phyloP scores from a whole-genome alignment of 1,140 invertebrate species.

The Scylla paramamosain region DNA sequence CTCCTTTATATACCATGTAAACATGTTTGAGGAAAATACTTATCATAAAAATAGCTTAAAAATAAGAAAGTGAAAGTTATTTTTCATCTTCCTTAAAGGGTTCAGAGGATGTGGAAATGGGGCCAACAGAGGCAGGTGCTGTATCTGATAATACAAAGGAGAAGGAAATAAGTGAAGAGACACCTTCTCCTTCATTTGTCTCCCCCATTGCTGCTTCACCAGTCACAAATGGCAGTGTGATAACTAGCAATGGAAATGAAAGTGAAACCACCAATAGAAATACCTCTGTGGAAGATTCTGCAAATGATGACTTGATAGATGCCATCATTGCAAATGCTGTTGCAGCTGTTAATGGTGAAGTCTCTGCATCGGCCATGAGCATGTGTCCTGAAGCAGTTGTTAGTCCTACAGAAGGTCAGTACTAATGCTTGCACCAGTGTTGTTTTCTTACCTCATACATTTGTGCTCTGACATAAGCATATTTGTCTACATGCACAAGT shows the following conservation, averaged over 20 bases:
- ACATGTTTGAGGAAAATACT: no score
- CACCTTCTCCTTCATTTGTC: neutral
- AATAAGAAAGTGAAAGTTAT: neutral
- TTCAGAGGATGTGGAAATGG: neutral
- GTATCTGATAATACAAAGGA: neutral
- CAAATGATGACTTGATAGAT: conserved; percentile 48
- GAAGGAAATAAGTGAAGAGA: neutral
- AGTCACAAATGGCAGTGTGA: conserved; percentile 55
- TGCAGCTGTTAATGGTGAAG: conserved; percentile 62
- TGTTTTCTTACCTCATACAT: neutral
- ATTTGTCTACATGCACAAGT: neutral
- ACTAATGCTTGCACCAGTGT: neutral
- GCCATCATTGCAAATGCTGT: conserved; percentile 53
- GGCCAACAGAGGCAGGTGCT: neutral
- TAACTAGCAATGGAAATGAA: conserved; percentile 57
- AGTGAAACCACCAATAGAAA: conserved; percentile 50
- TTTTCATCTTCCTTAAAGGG: no score
- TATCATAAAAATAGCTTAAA: no score
- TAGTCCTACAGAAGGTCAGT: conserved; percentile 65
- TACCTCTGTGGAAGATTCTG: neutral
- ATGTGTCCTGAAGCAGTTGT: conserved; percentile 40
- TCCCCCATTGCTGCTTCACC: conserved; percentile 33
- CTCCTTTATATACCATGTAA: no score
- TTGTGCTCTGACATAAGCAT: neutral
- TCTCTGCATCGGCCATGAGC: neutral